A percentile compares a stretch with the other conserved stretches of the same genome.
Conservation (phyloP, 2,797 vertebrate species). For the Megalops cyprinoides region DNA sequence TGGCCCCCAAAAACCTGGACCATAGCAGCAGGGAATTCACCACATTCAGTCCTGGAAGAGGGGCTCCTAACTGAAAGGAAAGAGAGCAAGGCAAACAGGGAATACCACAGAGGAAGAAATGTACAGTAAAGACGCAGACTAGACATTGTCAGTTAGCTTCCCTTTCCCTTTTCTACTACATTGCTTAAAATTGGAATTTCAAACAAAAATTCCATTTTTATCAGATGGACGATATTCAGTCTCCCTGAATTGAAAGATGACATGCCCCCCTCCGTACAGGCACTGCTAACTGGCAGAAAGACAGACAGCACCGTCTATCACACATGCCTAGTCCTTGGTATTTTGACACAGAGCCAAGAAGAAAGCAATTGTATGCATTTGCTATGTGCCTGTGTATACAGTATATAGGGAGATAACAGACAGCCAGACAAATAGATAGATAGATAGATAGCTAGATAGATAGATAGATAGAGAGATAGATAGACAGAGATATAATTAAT, state of each 20-base stretch:
- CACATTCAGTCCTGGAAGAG: slow-evolving; percentile 25
- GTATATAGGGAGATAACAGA: slow-evolving; percentile 37
- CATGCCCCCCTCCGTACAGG: neutral
- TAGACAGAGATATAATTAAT: neutral
- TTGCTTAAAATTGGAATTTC: neutral
- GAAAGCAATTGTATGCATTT: slow-evolving; percentile 3
- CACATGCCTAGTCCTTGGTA: neutral
- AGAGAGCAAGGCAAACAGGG: slow-evolving; percentile 10
- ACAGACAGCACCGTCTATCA: slow-evolving; percentile 1
- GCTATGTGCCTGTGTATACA: slow-evolving; percentile 32
- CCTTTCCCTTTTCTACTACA: neutral
- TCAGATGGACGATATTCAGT: neutral
- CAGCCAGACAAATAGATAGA: neutral
- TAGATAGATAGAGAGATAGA: neutral
- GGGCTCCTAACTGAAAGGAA: neutral
- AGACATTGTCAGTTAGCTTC: no score
- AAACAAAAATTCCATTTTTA: neutral
- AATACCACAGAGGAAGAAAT: neutral
- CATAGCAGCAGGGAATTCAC: slow-evolving; percentile 56
- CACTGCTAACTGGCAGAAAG: slow-evolving; percentile 4
- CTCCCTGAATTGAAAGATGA: neutral
- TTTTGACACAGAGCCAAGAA: slow-evolving; percentile 11
- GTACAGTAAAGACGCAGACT: neutral
- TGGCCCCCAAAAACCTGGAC: slow-evolving; percentile 66
- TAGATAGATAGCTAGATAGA: neutral